Base-by-base conservation (phyloP, 2,113 vertebrate genomes). In the Sturnira hondurensis region DNA sequence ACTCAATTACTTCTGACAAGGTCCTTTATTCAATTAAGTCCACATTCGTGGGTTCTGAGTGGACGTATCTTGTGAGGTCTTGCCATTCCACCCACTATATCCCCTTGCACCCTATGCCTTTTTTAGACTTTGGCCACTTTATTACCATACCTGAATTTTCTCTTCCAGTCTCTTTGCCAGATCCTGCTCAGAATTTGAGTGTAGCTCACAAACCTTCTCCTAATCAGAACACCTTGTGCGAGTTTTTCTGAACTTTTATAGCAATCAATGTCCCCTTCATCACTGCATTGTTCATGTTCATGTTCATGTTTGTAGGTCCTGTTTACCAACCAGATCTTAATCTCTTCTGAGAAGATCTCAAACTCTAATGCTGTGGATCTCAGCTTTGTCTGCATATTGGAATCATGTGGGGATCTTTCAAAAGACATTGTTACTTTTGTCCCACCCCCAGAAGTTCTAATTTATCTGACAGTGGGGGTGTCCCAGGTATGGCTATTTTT, bases 241-340 rank as follows among this genome's bases (percentile, higher is more conserved):
- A 28, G 6, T 33, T 45, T 84, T 93, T 70, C 65, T 81, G 56
- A 89, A 36, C 20, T 84, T 36, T 22, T 26, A 4, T 17, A 33
- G 65, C 43, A 71, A 38, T 70, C 26, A n/a, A 9, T 81, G 80
- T 83, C 76, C 92, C 15, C 13, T 84, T 90, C 81, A 85, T 45
- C 61, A 58, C 77, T 96, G 73, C 24, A 56, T 54, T 92, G 80
- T 85, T 86, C 93, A 61, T 65, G 56, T 41, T 86, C 28, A 33
- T 50, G 45, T 47, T 50, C 68, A 31, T 38, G 31, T 47, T 50
- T 77, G n/a, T 63, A 81, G 58, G 61, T 76, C n/a, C 31, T 91
- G 45, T 76, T 71, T 89, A 70, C 86, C 76, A 86, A 77, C 31
- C 19, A 87, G 74, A 92, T 84, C 82, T 93, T 83, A 84, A 95